phyloP scores from a whole-genome alignment of 2,888 invertebrate genomes.

The Drosophila nigricruria region DNA sequence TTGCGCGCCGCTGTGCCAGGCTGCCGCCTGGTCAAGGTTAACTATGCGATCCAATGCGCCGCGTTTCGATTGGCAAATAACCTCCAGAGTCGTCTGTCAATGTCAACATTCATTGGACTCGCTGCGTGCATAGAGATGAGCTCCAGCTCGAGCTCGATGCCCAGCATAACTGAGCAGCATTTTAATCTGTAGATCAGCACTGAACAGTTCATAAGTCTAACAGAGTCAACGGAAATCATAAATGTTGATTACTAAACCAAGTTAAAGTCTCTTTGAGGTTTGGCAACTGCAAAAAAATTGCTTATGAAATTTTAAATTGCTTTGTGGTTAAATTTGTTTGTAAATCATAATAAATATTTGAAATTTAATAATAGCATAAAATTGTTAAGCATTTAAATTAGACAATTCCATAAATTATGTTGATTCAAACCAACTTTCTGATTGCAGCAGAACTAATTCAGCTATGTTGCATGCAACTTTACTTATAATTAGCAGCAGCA shows the following conservation, averaged over 20 bases:
- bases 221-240: conserved; percentile 5
- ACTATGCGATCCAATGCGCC: conserved; percentile 51
- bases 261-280: not conserved
- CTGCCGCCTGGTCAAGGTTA: conserved; percentile 63
- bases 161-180: conserved; percentile 56
- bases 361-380: not conserved
- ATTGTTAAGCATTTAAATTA: not conserved
- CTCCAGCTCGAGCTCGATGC: conserved; percentile 15
- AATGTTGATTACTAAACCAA: conserved; percentile 8
- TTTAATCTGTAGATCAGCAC: conserved; percentile 46
- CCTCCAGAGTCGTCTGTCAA: conserved; percentile 65
- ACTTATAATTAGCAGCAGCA: not conserved
- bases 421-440: not conserved
- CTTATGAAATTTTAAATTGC: not conserved
- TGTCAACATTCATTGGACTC: conserved; percentile 46
- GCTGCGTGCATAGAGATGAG: conserved; percentile 44
- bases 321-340: conserved; percentile 3
- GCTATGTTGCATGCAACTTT: conserved; percentile 2
- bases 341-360: conserved; percentile 5
- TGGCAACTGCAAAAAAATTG: conserved; percentile 3
- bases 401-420: not conserved
- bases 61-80: conserved; percentile 51
- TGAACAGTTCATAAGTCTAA: conserved; percentile 4
- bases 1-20: conserved; percentile 36
- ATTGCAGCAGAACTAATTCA: conserved; percentile 2